A percentile compares a stretch with the other conserved stretches of the same genome.
These are phyloP conservation scores for Drosophila borealis DNA, from an alignment of 2,888 invertebrate species.

Conservation along the genomic window DNA sequence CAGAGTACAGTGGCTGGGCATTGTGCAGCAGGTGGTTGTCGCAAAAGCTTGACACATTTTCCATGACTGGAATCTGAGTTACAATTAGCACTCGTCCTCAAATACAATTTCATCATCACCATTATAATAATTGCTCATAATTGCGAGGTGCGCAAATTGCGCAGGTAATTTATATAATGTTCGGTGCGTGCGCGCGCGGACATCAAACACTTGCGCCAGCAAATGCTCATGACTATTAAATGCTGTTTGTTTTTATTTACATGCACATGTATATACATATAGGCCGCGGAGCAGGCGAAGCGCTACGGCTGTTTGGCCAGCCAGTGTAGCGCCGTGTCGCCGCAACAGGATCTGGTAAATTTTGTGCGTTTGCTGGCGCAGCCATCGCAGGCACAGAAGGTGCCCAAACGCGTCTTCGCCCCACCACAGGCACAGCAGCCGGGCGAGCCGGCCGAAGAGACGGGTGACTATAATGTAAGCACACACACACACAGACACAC, in stretches of 20 bases:
- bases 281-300: constrained; percentile 92
- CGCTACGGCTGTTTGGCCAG: constrained; percentile 93
- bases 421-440: constrained; percentile 87
- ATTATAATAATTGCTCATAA: constrained; percentile 74
- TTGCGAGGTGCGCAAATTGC: constrained; percentile 59
- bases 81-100: constrained; percentile 32
- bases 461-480: constrained; percentile 85
- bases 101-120: constrained; percentile 49
- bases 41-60: constrained; percentile 22
- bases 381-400: constrained; percentile 85
- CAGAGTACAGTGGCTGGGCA: too few species aligned
- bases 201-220: constrained; percentile 37
- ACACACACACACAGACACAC: constrained; percentile 8
- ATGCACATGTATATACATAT: background rate
- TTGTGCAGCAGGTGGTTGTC: constrained; percentile 39
- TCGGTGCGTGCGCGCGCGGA: constrained; percentile 38
- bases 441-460: constrained; percentile 84
- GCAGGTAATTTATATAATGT: constrained; percentile 66
- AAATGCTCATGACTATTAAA: constrained; percentile 26
- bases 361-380: constrained; percentile 90
- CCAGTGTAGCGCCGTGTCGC: constrained; percentile 91
- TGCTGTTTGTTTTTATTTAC: constrained; percentile 28
- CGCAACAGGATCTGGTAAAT: constrained; percentile 86
- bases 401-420: constrained; percentile 86
- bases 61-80: constrained; percentile 24